A percentile compares a stretch with the other conserved stretches of the same genome.
Evolutionary conservation across 2,888 invertebrate species (phyloP).

Genomic region (Sesia bembeciformis): DNA sequence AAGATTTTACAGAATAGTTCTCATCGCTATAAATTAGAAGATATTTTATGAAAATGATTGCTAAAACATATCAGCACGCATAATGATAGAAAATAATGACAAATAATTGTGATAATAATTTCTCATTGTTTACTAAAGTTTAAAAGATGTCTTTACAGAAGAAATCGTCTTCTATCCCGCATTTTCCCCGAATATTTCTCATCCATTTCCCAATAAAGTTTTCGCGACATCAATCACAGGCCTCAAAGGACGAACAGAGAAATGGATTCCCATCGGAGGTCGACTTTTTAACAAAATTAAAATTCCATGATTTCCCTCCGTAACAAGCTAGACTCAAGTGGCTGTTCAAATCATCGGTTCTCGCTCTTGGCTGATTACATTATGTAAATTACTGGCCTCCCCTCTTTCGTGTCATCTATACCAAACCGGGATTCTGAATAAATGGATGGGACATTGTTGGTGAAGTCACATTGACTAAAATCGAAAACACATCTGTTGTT

Average conservation of each 20-base stretch:
- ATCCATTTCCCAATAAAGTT: slow-evolving; percentile 14
- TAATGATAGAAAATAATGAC: too few species aligned
- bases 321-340: slow-evolving; percentile 30
- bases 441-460: slow-evolving; percentile 11
- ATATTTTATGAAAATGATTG: too few species aligned
- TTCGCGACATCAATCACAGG: slow-evolving; percentile 18
- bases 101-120: not conserved
- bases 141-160: not conserved
- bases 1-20: too few species aligned
- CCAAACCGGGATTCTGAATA: slow-evolving; percentile 24
- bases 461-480: too few species aligned
- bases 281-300: slow-evolving; percentile 53
- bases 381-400: slow-evolving; percentile 50
- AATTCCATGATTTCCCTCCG: slow-evolving; percentile 40
- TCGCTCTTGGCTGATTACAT: slow-evolving; percentile 54
- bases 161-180: not conserved
- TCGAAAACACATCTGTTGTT: too few species aligned
- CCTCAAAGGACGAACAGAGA: slow-evolving; percentile 18
- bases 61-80: too few species aligned
- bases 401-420: slow-evolving; percentile 46
- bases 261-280: slow-evolving; percentile 20
- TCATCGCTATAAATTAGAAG: too few species aligned
- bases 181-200: slow-evolving; percentile 5
- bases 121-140: not conserved
- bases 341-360: slow-evolving; percentile 51